Conservation (phyloP, 1,140 invertebrate genomes). For the Drosophila pandora region DNA sequence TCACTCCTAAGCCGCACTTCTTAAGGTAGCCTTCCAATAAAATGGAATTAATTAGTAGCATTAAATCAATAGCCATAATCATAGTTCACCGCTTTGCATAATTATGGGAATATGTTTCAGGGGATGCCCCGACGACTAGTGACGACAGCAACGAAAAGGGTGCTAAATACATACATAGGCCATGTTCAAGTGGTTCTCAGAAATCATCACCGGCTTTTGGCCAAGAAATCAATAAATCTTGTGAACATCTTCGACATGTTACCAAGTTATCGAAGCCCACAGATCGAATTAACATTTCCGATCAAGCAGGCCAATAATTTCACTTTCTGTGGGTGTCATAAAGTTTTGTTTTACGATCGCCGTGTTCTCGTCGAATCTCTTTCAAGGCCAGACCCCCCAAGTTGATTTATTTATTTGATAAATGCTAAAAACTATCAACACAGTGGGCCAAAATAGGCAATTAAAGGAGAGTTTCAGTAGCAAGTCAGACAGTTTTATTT, state of each 20-base stretch:
- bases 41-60: slow-evolving; percentile 25
- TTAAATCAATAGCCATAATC: slow-evolving; percentile 38
- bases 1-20: not conserved
- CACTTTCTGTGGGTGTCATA: slow-evolving; percentile 40
- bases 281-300: slow-evolving; percentile 7
- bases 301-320: slow-evolving; percentile 22
- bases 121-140: slow-evolving; percentile 18
- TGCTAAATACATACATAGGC: slow-evolving; percentile 22
- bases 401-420: slow-evolving; percentile 28
- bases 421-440: slow-evolving; percentile 35
- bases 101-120: slow-evolving; percentile 25
- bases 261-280: slow-evolving; percentile 16
- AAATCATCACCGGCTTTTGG: slow-evolving; percentile 2
- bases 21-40: slow-evolving; percentile 20
- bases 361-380: slow-evolving; percentile 30
- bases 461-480: not conserved
- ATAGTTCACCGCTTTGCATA: slow-evolving; percentile 13
- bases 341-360: slow-evolving; percentile 35
- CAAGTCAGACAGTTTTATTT: no score
- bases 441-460: slow-evolving; percentile 11
- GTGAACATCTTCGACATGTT: slow-evolving; percentile 21
- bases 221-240: slow-evolving; percentile 26
- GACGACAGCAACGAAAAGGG: slow-evolving; percentile 30
- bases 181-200: slow-evolving; percentile 13
- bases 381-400: slow-evolving; percentile 36